Conservation (phyloP, 2,888 invertebrate species). For the Caenorhabditis imperialis region DNA sequence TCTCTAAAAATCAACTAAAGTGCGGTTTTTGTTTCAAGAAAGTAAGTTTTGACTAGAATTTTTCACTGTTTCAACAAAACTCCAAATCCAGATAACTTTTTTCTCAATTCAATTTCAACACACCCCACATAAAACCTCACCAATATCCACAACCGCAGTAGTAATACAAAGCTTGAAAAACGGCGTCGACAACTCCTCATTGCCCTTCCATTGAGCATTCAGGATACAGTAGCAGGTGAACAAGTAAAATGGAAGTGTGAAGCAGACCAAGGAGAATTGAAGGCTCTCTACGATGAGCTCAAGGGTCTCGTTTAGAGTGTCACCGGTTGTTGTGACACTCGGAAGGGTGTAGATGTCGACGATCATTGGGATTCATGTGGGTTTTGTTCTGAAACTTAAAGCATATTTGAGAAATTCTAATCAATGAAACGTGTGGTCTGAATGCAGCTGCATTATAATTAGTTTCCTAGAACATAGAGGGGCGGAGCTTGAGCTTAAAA, state of each 20-base stretch:
- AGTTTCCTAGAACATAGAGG: too few species aligned
- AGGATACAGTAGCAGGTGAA: conserved; percentile 27
- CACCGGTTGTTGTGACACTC: conserved; percentile 14
- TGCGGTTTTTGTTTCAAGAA: too few species aligned
- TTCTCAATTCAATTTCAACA: not conserved
- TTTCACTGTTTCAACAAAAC: too few species aligned
- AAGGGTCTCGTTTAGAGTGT: conserved; percentile 32
- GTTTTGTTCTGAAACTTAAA: too few species aligned
- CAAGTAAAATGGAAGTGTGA: conserved; percentile 39
- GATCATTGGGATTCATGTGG: conserved; percentile 13
- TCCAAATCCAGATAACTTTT: not conserved
- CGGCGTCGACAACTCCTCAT: conserved; percentile 38
- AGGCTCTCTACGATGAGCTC: conserved; percentile 31
- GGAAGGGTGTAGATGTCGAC: conserved; percentile 34
- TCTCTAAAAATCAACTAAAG: too few species aligned
- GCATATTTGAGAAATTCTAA: not conserved
- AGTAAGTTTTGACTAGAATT: too few species aligned
- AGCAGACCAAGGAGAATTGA: conserved; percentile 41
- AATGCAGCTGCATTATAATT: not conserved
- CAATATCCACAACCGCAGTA: conserved; percentile 44
- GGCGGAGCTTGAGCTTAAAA: not conserved
- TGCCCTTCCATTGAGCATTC: conserved; percentile 27
- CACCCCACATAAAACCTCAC: conserved; percentile 14
- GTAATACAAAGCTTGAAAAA: conserved; percentile 54
- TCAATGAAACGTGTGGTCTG: not conserved